Percentiles rank a stretch among this genome's conserved stretches.
Conservation (phyloP, 2,888 invertebrate genomes). For the Formica aserva region DNA sequence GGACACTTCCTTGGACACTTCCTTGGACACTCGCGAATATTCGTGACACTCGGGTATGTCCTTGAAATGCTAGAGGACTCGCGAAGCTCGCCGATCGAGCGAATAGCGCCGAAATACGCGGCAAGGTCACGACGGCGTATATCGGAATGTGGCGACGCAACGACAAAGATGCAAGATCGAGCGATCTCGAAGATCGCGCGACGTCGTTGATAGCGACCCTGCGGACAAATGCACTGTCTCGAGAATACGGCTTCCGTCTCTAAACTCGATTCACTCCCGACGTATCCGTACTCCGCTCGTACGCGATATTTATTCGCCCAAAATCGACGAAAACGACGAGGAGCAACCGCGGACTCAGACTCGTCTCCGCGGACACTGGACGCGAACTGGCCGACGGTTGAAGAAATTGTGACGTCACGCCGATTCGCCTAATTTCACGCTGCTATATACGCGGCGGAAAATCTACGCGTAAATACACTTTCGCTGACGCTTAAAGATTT, state of each 20-base stretch:
- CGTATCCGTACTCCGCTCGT: too few relatives aligned
- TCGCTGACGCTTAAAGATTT: not conserved
- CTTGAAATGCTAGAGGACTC: not conserved
- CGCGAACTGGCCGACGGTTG: not conserved
- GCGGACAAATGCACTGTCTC: too few relatives aligned
- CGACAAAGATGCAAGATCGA: not conserved
- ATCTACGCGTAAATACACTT: not conserved
- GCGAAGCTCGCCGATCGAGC: not conserved
- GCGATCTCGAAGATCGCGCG: too few relatives aligned
- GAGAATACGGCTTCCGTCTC: not conserved
- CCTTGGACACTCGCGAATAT: not conserved
- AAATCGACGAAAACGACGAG: not conserved
- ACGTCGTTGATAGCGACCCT: too few relatives aligned
- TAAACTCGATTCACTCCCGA: not conserved
- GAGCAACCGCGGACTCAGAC: not conserved
- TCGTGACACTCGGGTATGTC: too few relatives aligned
- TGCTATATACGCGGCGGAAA: not conserved
- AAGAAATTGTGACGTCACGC: not conserved
- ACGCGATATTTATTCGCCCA: not conserved
- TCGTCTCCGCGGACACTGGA: not conserved
- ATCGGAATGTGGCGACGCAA: not conserved
- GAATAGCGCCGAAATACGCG: not conserved
- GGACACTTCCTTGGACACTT: not conserved
- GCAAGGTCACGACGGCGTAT: not conserved
- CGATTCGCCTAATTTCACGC: not conserved